Percentiles rank a stretch among this genome's conserved stretches.
These are phyloP conservation scores for Microdon myrmicae DNA, from an alignment of 2,888 invertebrate genomes.

Conservation along the genomic window DNA sequence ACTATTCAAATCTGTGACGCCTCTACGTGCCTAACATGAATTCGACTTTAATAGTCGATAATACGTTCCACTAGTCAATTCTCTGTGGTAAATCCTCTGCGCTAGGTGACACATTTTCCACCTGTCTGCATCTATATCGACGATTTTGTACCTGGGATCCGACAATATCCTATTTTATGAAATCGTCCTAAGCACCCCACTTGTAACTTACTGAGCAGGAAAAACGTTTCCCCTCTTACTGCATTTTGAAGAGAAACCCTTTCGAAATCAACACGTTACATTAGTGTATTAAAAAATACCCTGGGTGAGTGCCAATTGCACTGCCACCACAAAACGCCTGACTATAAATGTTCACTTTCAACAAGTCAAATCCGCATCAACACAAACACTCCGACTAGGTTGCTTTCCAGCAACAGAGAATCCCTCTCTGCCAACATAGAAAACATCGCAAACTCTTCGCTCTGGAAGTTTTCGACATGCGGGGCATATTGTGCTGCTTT, in stretches of 20 bases:
- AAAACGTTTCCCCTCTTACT: conserved; percentile 13
- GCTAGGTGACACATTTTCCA: conserved; percentile 15
- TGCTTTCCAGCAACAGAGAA: conserved; percentile 13
- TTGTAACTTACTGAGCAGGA: too few relatives aligned
- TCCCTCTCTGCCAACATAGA: too few relatives aligned
- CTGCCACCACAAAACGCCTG: background rate
- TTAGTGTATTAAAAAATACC: background rate
- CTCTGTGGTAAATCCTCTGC: background rate
- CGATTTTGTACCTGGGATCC: conserved; percentile 3
- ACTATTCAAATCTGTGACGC: too few relatives aligned
- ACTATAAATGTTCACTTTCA: conserved; percentile 41
- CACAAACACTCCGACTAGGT: conserved; percentile 9
- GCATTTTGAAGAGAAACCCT: conserved; percentile 13
- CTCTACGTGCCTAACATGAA: too few relatives aligned
- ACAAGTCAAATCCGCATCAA: conserved; percentile 35
- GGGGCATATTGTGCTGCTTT: conserved; percentile 4
- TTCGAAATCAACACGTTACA: conserved; percentile 45
- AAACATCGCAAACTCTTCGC: conserved; percentile 42
- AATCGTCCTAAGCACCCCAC: too few relatives aligned
- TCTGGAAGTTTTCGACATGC: conserved; percentile 18
- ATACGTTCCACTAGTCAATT: too few relatives aligned
- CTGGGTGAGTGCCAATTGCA: conserved; percentile 7
- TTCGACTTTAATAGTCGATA: too few relatives aligned
- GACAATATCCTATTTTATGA: conserved; percentile 5
- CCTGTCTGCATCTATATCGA: conserved; percentile 38